Percentiles rank a stretch among this genome's conserved stretches.
Conservation (phyloP, 2,113 vertebrate genomes). For the Stictonetta naevosa region DNA sequence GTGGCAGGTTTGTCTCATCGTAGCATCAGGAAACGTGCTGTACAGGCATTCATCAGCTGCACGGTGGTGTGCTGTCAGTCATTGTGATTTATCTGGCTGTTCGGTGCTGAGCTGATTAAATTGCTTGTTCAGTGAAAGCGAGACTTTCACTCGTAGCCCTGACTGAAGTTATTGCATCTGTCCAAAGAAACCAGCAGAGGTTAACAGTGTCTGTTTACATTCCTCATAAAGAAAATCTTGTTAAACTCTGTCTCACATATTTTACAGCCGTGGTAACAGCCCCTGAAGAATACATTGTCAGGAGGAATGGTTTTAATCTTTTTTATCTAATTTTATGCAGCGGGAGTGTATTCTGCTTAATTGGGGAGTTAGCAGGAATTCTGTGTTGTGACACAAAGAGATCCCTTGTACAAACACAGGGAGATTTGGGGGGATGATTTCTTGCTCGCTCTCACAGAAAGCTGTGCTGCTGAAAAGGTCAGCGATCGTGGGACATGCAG, state of each 20-base stretch:
- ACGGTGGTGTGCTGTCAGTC: neutral
- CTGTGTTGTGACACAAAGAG: neutral
- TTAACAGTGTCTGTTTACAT: slow-evolving; percentile 22
- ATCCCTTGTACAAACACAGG: neutral
- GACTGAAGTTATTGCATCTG: neutral
- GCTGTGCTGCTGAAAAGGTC: neutral
- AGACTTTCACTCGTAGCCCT: neutral
- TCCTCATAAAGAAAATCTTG: slow-evolving; percentile 9
- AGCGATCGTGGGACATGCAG: neutral
- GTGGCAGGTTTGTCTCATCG: neutral
- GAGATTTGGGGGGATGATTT: neutral
- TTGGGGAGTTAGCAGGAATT: neutral
- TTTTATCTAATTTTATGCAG: neutral
- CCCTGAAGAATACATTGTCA: neutral
- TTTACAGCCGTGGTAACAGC: neutral
- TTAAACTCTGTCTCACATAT: neutral
- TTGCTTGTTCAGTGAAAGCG: neutral
- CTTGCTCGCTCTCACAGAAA: neutral
- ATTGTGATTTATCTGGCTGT: neutral
- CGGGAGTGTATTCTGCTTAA: neutral
- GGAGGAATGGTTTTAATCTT: neutral
- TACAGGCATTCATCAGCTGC: neutral
- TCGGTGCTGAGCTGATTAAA: neutral
- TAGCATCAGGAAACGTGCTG: neutral
- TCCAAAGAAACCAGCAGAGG: neutral